phyloP scores from a whole-genome alignment of 2,888 invertebrate genomes.

The Drepanosiphum platanoidis region DNA sequence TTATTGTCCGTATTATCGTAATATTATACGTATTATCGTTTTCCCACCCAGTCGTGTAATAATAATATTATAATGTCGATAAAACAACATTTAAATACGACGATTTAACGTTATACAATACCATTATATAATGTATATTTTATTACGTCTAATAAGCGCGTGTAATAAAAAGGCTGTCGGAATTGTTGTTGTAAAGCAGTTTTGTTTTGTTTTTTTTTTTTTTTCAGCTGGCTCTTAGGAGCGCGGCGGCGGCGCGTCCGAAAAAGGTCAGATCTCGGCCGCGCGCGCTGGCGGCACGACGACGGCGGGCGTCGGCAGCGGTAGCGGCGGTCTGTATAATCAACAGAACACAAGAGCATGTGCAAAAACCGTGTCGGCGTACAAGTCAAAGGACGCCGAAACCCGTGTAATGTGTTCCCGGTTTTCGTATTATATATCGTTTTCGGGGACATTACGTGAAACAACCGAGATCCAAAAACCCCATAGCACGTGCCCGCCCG shows the following conservation, averaged over 20 bases:
- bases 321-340: slow-evolving; percentile 22
- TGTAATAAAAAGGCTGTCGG: not conserved
- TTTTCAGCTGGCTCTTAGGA: slow-evolving; percentile 44
- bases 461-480: slow-evolving; percentile 1
- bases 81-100: not conserved
- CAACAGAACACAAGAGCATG: slow-evolving; percentile 44
- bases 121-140: not conserved
- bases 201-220: no score
- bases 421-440: slow-evolving; percentile 29
- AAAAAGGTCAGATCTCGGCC: slow-evolving; percentile 44
- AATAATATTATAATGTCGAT: no score
- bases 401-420: not conserved
- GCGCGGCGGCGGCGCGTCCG: not conserved
- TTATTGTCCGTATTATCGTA: no score
- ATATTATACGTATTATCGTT: no score
- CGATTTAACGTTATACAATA: not conserved
- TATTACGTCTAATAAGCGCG: not conserved
- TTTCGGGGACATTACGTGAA: slow-evolving; percentile 11
- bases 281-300: slow-evolving; percentile 9
- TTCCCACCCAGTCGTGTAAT: no score
- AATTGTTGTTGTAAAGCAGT: slow-evolving; percentile 11
- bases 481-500: slow-evolving; percentile 48
- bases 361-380: slow-evolving; percentile 55
- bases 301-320: not conserved
- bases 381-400: slow-evolving; percentile 50